Conservation (phyloP, 2,113 vertebrate species). For the Antechinus flavipes region DNA sequence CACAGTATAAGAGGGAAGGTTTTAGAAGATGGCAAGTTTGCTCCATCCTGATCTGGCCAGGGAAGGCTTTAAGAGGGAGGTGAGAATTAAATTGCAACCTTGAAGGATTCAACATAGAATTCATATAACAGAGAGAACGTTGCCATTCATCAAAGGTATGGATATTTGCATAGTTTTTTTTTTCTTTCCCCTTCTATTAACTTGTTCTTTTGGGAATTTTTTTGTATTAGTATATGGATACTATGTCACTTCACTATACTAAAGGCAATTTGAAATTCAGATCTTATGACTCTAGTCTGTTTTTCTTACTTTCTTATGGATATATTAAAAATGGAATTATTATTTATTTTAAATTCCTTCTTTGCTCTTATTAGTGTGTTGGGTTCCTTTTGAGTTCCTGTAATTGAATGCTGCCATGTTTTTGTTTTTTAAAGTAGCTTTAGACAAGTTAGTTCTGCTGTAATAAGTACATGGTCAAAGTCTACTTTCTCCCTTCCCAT, state of each 20-base stretch:
- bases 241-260: not conserved
- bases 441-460: not conserved
- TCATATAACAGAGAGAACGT: constrained; percentile 11
- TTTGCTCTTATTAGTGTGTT: not conserved
- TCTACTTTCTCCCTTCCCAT: not conserved
- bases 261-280: not conserved
- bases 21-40: not conserved
- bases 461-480: not conserved
- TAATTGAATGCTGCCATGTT: not conserved
- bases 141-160: not conserved
- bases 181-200: not conserved
- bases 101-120: not conserved
- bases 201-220: constrained; percentile 22
- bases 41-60: not conserved
- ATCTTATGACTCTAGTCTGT: not conserved
- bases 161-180: constrained; percentile 17
- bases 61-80: not conserved
- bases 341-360: not conserved
- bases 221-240: not conserved
- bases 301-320: not conserved
- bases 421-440: not conserved
- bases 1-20: too few relatives aligned
- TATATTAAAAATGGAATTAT: not conserved
- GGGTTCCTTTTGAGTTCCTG: not conserved
- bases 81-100: constrained; percentile 22